A percentile compares a stretch with the other conserved stretches of the same genome.
Evolutionary conservation across 1,140 invertebrate genomes (phyloP).

Genomic region (Hydropsyche tenuis): DNA sequence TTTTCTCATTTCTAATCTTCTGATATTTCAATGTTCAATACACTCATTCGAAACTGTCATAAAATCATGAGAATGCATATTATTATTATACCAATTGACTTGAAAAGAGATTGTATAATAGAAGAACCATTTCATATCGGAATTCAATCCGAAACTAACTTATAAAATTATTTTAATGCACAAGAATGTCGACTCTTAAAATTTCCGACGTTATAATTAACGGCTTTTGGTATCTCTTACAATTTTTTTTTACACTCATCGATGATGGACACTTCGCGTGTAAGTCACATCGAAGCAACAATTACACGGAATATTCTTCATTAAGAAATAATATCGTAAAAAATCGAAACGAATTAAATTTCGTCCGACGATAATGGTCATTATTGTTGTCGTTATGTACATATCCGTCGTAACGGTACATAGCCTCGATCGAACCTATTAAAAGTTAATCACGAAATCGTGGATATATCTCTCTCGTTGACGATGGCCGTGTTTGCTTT

Average conservation of each 20-base stretch:
- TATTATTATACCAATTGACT: too few relatives aligned
- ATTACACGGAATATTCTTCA: background rate
- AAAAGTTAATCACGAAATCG: conserved; percentile 7
- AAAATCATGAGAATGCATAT: too few relatives aligned
- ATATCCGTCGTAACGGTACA: background rate
- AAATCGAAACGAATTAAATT: background rate
- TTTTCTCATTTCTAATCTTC: too few relatives aligned
- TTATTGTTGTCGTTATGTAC: background rate
- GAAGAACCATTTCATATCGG: too few relatives aligned
- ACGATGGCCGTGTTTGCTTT: too few relatives aligned
- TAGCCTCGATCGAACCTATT: background rate
- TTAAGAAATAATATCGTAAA: too few relatives aligned
- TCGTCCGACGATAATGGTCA: background rate
- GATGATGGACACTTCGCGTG: conserved; percentile 17
- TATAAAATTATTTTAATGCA: too few relatives aligned
- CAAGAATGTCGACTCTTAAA: too few relatives aligned
- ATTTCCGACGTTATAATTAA: background rate
- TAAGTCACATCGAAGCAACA: background rate
- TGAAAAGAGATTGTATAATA: too few relatives aligned
- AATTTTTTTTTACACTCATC: background rate
- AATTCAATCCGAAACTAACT: too few relatives aligned
- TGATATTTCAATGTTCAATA: too few relatives aligned
- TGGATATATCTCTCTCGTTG: background rate
- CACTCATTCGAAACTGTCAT: too few relatives aligned
- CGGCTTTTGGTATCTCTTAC: background rate